Evolutionary conservation across 2,888 invertebrate genomes (phyloP).

Genomic region (Cetonia aurata): DNA sequence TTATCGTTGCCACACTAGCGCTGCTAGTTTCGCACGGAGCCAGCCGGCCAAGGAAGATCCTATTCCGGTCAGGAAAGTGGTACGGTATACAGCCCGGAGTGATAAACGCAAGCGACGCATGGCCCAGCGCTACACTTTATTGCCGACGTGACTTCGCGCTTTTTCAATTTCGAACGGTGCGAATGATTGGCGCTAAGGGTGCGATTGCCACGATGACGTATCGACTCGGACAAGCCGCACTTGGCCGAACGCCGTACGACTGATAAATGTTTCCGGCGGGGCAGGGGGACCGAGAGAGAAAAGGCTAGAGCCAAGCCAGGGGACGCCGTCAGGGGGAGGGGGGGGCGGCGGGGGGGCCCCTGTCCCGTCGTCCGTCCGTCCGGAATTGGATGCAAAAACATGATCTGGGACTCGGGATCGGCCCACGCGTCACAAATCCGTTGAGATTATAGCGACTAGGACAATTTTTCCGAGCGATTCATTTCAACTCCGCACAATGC

Average conservation of each 20-base stretch:
- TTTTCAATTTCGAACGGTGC: slow-evolving; percentile 67
- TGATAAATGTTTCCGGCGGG: slow-evolving; percentile 48
- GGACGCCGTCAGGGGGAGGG: background rate
- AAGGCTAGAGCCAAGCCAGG: too few species aligned
- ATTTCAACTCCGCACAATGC: slow-evolving; percentile 48
- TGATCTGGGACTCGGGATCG: slow-evolving; percentile 46
- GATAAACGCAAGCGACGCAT: slow-evolving; percentile 67
- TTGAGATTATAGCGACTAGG: slow-evolving; percentile 48
- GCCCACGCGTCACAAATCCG: slow-evolving; percentile 47
- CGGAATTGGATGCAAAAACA: slow-evolving; percentile 48
- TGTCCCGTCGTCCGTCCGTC: slow-evolving; percentile 14
- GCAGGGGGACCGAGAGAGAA: slow-evolving; percentile 9
- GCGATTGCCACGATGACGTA: slow-evolving; percentile 68
- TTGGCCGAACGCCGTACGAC: slow-evolving; percentile 60
- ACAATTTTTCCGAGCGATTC: slow-evolving; percentile 48
- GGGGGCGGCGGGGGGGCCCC: slow-evolving; percentile 10
- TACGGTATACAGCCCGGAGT: slow-evolving; percentile 49
- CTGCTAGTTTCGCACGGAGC: background rate
- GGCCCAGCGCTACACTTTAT: slow-evolving; percentile 66
- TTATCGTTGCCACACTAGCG: background rate
- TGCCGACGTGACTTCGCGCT: slow-evolving; percentile 67
- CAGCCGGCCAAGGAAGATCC: slow-evolving; percentile 28
- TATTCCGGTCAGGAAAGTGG: slow-evolving; percentile 41
- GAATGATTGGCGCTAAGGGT: slow-evolving; percentile 68
- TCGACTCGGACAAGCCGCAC: slow-evolving; percentile 63